Conservation (phyloP, 2,888 invertebrate genomes). For the Diarsia brunnea region DNA sequence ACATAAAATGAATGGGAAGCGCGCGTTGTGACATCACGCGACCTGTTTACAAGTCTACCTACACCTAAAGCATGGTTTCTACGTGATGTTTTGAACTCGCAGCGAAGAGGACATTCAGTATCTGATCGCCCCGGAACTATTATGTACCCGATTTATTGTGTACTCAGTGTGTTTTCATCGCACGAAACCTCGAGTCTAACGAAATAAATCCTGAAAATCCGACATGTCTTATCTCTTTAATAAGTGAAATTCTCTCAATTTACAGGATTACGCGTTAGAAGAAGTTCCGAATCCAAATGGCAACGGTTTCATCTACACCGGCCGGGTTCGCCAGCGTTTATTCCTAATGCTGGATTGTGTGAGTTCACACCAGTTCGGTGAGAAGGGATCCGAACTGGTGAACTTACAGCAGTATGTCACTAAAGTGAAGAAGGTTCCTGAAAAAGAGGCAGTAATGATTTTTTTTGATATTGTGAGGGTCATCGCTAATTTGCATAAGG, state of each 20-base stretch:
- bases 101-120: too few relatives aligned
- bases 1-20: too few relatives aligned
- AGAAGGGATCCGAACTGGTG: constrained; percentile 90
- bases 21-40: too few relatives aligned
- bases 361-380: constrained; percentile 92
- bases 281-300: constrained; percentile 89
- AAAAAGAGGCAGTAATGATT: constrained; percentile 93
- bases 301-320: constrained; percentile 90
- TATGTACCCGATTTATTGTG: too few relatives aligned
- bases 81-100: too few relatives aligned
- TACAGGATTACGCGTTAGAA: constrained; percentile 93
- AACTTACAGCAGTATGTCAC: constrained; percentile 95
- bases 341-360: constrained; percentile 94
- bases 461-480: constrained; percentile 94
- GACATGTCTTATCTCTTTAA: too few relatives aligned
- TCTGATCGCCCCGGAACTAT: too few relatives aligned
- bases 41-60: too few relatives aligned
- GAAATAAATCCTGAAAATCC: too few relatives aligned
- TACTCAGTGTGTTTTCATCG: too few relatives aligned
- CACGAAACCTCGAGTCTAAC: too few relatives aligned
- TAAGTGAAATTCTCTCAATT: constrained; percentile 40
- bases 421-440: constrained; percentile 93
- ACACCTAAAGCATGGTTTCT: too few relatives aligned
- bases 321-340: constrained; percentile 90
- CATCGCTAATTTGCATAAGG: constrained; percentile 94